These are phyloP conservation scores for Myrmecobius fasciatus DNA, from an alignment of 2,113 vertebrate genomes.

Conservation along the genomic window DNA sequence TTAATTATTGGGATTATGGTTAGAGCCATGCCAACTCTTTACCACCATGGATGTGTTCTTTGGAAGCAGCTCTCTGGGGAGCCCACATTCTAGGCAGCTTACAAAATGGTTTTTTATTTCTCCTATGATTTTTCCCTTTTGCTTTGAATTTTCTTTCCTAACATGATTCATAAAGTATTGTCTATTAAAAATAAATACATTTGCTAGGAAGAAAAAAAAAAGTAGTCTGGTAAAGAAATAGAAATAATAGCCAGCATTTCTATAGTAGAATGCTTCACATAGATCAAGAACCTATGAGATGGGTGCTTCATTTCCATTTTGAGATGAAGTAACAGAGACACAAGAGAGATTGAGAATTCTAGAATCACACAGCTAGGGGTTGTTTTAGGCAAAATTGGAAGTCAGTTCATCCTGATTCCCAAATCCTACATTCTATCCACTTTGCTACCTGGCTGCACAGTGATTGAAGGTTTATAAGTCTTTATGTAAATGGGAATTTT, in stretches of 20 bases:
- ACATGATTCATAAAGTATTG: too few species aligned
- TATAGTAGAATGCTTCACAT: not conserved
- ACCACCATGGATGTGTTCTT: too few species aligned
- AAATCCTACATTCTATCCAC: not conserved
- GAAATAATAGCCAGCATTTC: not conserved
- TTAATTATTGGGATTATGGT: not conserved
- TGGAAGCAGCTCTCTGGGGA: too few species aligned
- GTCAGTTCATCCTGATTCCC: not conserved
- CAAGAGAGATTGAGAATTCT: not conserved
- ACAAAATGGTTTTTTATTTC: not conserved
- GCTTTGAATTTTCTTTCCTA: too few species aligned
- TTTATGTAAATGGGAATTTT: not conserved
- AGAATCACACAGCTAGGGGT: not conserved
- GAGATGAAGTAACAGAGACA: not conserved
- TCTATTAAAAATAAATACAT: too few species aligned
- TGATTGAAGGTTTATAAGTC: not conserved
- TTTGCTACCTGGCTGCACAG: not conserved
- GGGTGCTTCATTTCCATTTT: not conserved
- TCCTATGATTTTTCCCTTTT: too few species aligned
- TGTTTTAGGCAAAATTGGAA: not conserved
- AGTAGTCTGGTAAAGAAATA: not conserved
- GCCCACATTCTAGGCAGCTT: not conserved
- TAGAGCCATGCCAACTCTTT: not conserved
- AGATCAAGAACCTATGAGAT: not conserved
- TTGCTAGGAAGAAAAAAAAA: not conserved